Percentiles rank a stretch among this genome's conserved stretches.
Conservation (phyloP, 2,888 invertebrate species). For the Pomacea canaliculata region DNA sequence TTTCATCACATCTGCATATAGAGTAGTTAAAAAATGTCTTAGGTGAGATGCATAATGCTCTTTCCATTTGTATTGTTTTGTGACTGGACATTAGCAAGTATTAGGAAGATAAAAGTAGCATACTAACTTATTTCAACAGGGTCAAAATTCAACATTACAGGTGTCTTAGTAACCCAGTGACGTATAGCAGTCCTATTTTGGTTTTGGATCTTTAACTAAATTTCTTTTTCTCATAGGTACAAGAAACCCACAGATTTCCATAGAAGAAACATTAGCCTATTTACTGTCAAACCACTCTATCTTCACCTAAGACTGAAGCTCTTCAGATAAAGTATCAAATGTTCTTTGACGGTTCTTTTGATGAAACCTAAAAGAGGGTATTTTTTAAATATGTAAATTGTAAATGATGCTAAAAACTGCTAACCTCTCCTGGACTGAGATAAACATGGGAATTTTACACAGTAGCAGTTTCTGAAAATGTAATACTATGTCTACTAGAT, state of each 20-base stretch:
- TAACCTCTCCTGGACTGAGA: no score
- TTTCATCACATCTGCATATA: no score
- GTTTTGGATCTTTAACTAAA: background rate
- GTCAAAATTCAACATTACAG: background rate
- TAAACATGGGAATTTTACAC: no score
- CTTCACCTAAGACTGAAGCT: slow-evolving; percentile 49
- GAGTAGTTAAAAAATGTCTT: no score
- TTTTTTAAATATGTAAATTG: no score
- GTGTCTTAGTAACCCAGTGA: background rate
- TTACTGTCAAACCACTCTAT: slow-evolving; percentile 59
- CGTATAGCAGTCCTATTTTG: background rate
- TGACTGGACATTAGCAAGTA: no score
- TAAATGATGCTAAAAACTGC: no score
- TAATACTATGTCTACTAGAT: no score
- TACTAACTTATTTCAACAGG: background rate
- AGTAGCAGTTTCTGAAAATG: no score
- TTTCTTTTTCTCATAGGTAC: slow-evolving; percentile 52
- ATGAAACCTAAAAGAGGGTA: background rate
- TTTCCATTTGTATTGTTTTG: background rate
- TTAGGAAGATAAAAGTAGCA: background rate
- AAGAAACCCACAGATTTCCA: slow-evolving; percentile 64
- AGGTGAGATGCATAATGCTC: no score
- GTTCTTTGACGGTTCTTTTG: background rate
- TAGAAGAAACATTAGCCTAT: slow-evolving; percentile 56
- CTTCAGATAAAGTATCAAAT: slow-evolving; percentile 11